phyloP scores from a whole-genome alignment of 2,113 vertebrate species.

The western clawed frog (Xenopus tropicalis) region UCB_Xtro_10.0 CM004444.2:50302501-50303000 shows the following conservation, averaged over 20 bases:
- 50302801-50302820: not conserved
- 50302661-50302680: constrained; percentile 26
- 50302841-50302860: too few species aligned
- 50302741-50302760: constrained; percentile 14
- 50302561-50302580: not conserved
- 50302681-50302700: constrained; percentile 19
- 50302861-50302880: too few species aligned
- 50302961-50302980: too few species aligned
- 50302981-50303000: too few species aligned
- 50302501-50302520: too few species aligned
- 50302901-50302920: too few species aligned
- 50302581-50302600: constrained; percentile 1
- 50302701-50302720: constrained; percentile 23
- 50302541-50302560: not conserved
- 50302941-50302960: too few species aligned
- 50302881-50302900: too few species aligned
- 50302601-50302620: constrained; percentile 12
- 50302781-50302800: constrained; percentile 13
- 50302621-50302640: constrained; percentile 9
- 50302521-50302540: too few species aligned
- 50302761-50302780: constrained; percentile 6
- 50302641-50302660: constrained; percentile 13
- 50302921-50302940: too few species aligned
- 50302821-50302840: too few species aligned
- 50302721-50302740: constrained; percentile 11